phyloP scores from a whole-genome alignment of 2,113 vertebrate genomes.

The Rousettus leschenaultii region DNA sequence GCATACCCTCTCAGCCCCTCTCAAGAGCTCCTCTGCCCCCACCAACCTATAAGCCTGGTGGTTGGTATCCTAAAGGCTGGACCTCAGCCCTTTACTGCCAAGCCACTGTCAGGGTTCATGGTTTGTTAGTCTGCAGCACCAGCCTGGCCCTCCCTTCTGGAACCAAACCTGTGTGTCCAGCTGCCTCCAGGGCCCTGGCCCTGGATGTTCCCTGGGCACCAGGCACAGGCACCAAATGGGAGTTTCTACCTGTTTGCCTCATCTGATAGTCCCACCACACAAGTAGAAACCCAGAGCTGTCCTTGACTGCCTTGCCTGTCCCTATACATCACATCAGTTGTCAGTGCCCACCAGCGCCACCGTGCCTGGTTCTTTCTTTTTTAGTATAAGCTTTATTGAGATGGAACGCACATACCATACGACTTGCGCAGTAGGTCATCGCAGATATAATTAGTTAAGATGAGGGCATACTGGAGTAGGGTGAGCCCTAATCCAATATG shows the following conservation, averaged over 20 bases:
- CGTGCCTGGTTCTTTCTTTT: neutral
- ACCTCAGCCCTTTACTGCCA: neutral
- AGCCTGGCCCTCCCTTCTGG: neutral
- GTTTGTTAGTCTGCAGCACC: neutral
- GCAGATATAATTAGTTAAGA: neutral
- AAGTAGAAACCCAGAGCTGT: neutral
- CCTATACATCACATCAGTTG: too few species aligned
- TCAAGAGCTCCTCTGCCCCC: neutral
- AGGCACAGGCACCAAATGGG: neutral
- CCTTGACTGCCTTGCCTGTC: neutral
- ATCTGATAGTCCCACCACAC: too few species aligned
- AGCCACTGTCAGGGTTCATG: neutral
- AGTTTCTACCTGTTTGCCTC: neutral
- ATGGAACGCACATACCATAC: neutral
- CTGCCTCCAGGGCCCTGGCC: neutral
- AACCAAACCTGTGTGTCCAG: neutral
- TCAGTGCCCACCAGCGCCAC: neutral
- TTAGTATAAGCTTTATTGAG: neutral
- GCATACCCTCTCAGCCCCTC: neutral
- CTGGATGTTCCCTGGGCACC: rapidly evolving
- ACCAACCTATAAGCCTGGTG: neutral
- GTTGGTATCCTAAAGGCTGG: neutral
- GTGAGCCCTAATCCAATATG: neutral
- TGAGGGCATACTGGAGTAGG: neutral
- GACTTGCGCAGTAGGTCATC: neutral